Evolutionary conservation across 2,797 vertebrate species (phyloP), one percentile per base, ranked within the genome.

Genomic region (Paguma larvata): DNA sequence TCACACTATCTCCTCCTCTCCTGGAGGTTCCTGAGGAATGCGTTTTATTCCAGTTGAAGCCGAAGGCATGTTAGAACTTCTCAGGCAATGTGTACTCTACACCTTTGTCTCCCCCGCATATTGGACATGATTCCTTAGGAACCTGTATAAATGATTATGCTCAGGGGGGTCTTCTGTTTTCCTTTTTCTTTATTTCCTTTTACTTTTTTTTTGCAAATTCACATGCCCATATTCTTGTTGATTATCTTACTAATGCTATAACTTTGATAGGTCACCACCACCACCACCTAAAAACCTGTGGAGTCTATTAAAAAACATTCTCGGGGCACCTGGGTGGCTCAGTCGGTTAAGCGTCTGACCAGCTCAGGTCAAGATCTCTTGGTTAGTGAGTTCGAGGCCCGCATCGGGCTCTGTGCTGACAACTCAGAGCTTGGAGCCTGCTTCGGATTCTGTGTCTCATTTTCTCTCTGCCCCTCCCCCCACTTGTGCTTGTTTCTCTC

Each of bases 1-100:
- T 59, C 68, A 77, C 8, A 70, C 9, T 56, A 41, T 41, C 34
- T 56, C 6, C 34, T 56, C 6, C 12, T 70, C 56, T 67, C 80
- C 25, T 2, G 23, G 51, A 94, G 53, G 63, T 53, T 94, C 87
- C 38, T 44, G 38, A 94, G 65, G 73, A 83, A 78, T n/a, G 63
- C 67, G 41, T 89, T 97, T 68, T 80, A 88, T 34, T 75, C n/a
- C 73, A 51, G 44, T 51, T 46, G 38, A 46, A 88, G 85, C 46
- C 46, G 32, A 16, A 25, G n/a, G 70, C 73, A 3, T 83, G 44
- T 93, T 59, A 88, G 82, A 79, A 95, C 56, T 10, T 48, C 18
- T 63, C 5, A 16, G 34, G 5, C 44, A 9, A 1, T 11, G 38
- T 44, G 44, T 27, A 6, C 41, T 79, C 30, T 23, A 2, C 4